phyloP scores from a whole-genome alignment of 1,140 invertebrate genomes.

The Mactra quadrangularis region DNA sequence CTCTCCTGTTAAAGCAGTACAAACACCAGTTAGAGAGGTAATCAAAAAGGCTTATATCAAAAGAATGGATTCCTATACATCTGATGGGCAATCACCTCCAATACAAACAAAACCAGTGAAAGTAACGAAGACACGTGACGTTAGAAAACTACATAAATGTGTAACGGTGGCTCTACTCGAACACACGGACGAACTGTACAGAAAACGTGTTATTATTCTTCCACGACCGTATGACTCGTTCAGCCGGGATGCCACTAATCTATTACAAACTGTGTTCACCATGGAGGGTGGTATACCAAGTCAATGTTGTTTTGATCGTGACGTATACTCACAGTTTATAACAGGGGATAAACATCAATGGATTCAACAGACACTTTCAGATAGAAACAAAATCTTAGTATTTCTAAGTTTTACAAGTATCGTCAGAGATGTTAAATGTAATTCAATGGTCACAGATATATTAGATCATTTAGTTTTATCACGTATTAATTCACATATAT shows the following conservation, averaged over 20 bases:
- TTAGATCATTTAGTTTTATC: slow-evolving; percentile 16
- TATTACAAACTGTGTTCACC: slow-evolving; percentile 12
- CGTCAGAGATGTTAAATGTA: not conserved
- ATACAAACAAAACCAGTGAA: not conserved
- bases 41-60: slow-evolving; percentile 10
- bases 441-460: slow-evolving; percentile 1
- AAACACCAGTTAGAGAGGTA: not conserved
- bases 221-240: slow-evolving; percentile 11
- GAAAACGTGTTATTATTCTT: slow-evolving; percentile 1
- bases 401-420: slow-evolving; percentile 30
- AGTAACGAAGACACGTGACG: not conserved
- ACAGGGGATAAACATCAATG: not conserved
- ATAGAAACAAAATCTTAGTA: slow-evolving; percentile 20
- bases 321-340: slow-evolving; percentile 7
- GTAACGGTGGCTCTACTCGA: not conserved
- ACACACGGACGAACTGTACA: not conserved
- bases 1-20: too few species aligned
- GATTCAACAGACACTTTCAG: not conserved
- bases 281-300: slow-evolving; percentile 9
- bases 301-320: slow-evolving; percentile 27
- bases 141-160: slow-evolving; percentile 1
- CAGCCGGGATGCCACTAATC: slow-evolving; percentile 11
- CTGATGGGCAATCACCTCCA: not conserved
- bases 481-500: not conserved
- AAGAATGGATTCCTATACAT: not conserved